Conservation (phyloP, 2,113 vertebrate species). For the Sminthopsis crassicaudata region DNA sequence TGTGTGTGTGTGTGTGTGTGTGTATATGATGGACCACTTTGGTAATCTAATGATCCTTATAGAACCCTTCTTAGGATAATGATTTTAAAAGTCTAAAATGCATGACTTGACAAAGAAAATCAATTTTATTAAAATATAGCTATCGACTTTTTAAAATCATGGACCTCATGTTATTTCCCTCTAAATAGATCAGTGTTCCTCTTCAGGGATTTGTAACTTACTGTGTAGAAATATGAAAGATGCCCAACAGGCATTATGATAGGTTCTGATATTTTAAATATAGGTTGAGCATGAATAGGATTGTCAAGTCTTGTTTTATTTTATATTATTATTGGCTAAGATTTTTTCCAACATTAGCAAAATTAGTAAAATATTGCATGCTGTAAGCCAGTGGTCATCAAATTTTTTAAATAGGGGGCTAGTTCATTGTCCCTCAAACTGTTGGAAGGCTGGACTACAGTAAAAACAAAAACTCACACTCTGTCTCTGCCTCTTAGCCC, state of each 20-base stretch:
- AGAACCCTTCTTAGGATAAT: background rate
- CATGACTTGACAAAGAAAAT: background rate
- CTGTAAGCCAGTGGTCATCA: too few relatives aligned
- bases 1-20: too few relatives aligned
- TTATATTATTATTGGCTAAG: background rate
- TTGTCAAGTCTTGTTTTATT: background rate
- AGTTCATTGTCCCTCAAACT: too few relatives aligned
- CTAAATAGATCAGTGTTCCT: background rate
- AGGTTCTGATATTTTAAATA: background rate
- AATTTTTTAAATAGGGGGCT: too few relatives aligned
- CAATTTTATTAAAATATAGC: background rate
- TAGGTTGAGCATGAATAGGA: background rate
- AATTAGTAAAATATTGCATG: background rate
- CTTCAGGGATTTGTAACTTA: background rate
- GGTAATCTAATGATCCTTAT: background rate
- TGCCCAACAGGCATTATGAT: background rate
- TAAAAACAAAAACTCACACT: too few relatives aligned
- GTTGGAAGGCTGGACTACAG: too few relatives aligned
- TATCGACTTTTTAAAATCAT: background rate
- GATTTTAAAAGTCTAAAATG: background rate
- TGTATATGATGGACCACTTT: background rate
- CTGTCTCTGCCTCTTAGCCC: too few relatives aligned
- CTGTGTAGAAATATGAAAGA: background rate
- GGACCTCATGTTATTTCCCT: background rate
- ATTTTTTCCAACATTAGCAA: background rate